phyloP scores from a whole-genome alignment of 2,113 vertebrate genomes.

The Mormyrus iriodes region DNA sequence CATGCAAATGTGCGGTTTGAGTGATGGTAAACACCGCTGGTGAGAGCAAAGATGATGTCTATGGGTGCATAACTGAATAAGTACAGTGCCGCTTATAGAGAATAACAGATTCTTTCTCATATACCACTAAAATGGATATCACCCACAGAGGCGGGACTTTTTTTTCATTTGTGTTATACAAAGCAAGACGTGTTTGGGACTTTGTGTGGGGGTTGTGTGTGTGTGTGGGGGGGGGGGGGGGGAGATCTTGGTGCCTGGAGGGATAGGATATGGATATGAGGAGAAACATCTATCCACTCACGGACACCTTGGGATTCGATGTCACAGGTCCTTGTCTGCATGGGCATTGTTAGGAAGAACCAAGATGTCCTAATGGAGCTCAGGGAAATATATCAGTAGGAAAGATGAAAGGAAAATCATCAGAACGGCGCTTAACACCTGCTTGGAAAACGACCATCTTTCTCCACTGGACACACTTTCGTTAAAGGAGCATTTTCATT shows the following conservation, averaged over 20 bases:
- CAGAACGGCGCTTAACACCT: slow-evolving; percentile 5
- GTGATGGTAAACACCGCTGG: not conserved
- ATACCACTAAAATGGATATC: too few species aligned
- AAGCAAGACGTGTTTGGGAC: not conserved
- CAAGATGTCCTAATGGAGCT: not conserved
- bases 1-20: not conserved
- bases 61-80: not conserved
- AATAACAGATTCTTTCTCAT: not conserved
- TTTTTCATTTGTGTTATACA: not conserved
- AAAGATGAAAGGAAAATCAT: slow-evolving; percentile 16
- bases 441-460: not conserved
- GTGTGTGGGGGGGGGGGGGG: not conserved
- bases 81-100: not conserved
- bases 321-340: not conserved
- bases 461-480: not conserved
- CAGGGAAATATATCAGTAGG: slow-evolving; percentile 1
- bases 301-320: not conserved
- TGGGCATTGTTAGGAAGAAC: not conserved
- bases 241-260: slow-evolving; percentile 16
- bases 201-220: not conserved
- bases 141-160: not conserved
- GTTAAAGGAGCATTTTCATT: not conserved
- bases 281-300: slow-evolving; percentile 31
- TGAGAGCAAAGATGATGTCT: not conserved
- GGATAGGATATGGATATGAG: slow-evolving; percentile 23